These are phyloP conservation scores for Etheostoma spectabile DNA, from an alignment of 2,113 vertebrate species.

Conservation along the genomic window DNA sequence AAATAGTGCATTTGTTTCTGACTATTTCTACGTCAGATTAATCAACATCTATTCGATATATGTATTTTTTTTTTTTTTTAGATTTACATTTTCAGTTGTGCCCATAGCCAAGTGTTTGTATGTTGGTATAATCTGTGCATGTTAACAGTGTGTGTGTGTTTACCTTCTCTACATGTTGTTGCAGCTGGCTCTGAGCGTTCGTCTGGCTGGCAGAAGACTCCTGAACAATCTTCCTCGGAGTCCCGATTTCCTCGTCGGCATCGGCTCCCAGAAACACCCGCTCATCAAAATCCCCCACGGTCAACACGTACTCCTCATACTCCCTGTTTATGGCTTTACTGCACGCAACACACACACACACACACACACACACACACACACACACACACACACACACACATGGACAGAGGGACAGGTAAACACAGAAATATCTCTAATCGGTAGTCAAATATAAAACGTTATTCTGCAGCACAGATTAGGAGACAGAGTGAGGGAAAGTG, in stretches of 20 bases:
- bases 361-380: not conserved
- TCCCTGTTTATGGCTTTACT: constrained; percentile 96
- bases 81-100: too few relatives aligned
- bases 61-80: too few relatives aligned
- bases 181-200: constrained; percentile 85
- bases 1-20: too few relatives aligned
- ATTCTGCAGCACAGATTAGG: not conserved
- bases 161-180: constrained; percentile 95
- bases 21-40: too few relatives aligned
- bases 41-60: too few relatives aligned
- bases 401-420: not conserved
- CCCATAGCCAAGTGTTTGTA: too few relatives aligned
- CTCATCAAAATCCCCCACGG: constrained; percentile 96
- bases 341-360: constrained; percentile 31
- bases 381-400: not conserved
- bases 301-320: constrained; percentile 97
- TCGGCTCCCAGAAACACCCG: constrained; percentile 95
- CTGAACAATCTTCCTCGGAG: constrained; percentile 86
- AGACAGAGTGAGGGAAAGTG: not conserved
- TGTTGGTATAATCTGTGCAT: not conserved
- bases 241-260: constrained; percentile 97
- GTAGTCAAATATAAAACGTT: not conserved
- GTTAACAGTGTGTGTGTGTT: not conserved
- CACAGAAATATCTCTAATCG: not conserved
- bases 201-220: constrained; percentile 79